Base-by-base conservation (phyloP, 2,888 invertebrate species). In the Eristalis pertinax region DNA sequence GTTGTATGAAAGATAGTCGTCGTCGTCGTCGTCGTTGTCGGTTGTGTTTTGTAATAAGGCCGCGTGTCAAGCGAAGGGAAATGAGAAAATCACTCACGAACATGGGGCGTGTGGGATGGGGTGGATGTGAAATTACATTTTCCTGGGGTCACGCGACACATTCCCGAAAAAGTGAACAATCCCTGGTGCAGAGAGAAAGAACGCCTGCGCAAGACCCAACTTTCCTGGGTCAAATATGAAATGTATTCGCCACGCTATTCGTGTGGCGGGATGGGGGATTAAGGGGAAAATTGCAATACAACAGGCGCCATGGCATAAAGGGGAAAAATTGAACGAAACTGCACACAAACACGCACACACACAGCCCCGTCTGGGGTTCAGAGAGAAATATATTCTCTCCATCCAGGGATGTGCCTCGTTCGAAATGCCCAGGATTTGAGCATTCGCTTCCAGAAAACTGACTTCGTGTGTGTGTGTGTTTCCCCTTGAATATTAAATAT, bases 171-270 rank as follows among this genome's bases (percentile, higher is more conserved):
- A 19, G 13, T 8, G 5, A 38, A 38, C 1, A 43, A 65, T 58
- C 38, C 4, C 50, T 67, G 24, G 15, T 56, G 11, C 15, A 5
- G 19, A 74, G 65, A 68, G 2, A 24, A 64, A 38, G 69, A 26
- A 50, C 35, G 50, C 63, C 69, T 43, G 63, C 63, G 32, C 35
- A 10, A 26, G 10, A 22, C 19, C n/a, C 19, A 74, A 56, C 38
- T 86, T 78, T 78, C 78, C 85, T 86, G 85, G 85, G 82, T 63
- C 62, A 70, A 67, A 86, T 50, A 50, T 7, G 19, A 50, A 50
- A 19, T 50, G n/a, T 15, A n/a, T 43, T n/a, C n/a, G 1, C n/a
- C 2, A 15, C 5, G 7, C 15, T n/a, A 38, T 3, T 35, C 0
- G 11, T n/a, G n/a, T n/a, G n/a, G n/a, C n/a, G 13, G 43, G 4